These are phyloP conservation scores for Thomomys bottae DNA, from an alignment of 2,113 vertebrate species.

Conservation along the genomic window DNA sequence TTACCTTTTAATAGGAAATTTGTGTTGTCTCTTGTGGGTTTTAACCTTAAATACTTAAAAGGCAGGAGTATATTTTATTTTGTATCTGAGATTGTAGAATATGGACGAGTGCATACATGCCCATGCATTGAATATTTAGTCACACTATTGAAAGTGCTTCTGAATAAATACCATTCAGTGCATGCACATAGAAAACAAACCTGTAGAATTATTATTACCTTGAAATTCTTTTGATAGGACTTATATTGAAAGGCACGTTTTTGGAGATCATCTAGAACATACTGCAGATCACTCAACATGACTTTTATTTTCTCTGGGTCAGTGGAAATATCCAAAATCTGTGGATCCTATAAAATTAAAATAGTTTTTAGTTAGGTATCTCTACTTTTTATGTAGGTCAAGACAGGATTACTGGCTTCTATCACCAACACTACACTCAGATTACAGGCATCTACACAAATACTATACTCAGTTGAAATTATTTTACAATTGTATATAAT, in stretches of 20 bases:
- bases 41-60: constrained; percentile 36
- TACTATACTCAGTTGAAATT: not conserved
- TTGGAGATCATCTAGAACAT: constrained; percentile 89
- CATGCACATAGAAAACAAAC: not conserved
- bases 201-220: constrained; percentile 82
- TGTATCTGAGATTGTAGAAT: not conserved
- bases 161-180: not conserved
- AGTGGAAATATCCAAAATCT: constrained; percentile 87
- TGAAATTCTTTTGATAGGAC: constrained; percentile 91
- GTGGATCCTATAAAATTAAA: constrained; percentile 85
- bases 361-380: constrained; percentile 43
- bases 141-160: not conserved
- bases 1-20: constrained; percentile 33
- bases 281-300: constrained; percentile 85
- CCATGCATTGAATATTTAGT: not conserved
- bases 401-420: too few species aligned
- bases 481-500: constrained; percentile 6
- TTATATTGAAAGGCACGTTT: constrained; percentile 87
- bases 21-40: not conserved
- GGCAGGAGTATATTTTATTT: not conserved
- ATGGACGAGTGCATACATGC: not conserved
- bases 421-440: too few species aligned
- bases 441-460: too few species aligned
- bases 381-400: not conserved
- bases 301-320: constrained; percentile 84